Evolutionary conservation across 2,113 vertebrate species (phyloP).

Genomic region (Pao palembangensis): DNA sequence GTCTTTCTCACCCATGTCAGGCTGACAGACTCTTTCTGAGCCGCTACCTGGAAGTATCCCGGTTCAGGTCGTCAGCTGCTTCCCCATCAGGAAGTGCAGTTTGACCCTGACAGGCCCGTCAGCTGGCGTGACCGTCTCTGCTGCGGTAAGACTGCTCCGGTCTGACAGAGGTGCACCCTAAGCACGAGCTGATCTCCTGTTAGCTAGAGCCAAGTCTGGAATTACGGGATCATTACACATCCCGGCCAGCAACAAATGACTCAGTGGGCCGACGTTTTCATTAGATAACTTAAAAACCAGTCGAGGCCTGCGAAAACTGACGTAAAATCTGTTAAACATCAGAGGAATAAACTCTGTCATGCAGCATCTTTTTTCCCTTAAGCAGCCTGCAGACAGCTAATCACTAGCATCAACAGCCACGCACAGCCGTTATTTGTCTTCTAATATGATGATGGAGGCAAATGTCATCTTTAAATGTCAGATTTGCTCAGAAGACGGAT

Average conservation of each 20-base stretch:
- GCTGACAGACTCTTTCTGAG: constrained; percentile 5
- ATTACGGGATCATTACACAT: constrained; percentile 75
- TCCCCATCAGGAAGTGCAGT: constrained; percentile 28
- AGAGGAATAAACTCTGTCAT: constrained; percentile 11
- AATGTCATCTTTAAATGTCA: constrained; percentile 76
- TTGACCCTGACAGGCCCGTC: constrained; percentile 1
- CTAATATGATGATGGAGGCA: constrained; percentile 60
- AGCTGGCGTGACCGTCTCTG: neutral
- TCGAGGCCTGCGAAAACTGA: constrained; percentile 2
- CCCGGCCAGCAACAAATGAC: constrained; percentile 65
- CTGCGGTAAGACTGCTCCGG: constrained; percentile 63
- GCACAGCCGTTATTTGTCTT: constrained; percentile 60
- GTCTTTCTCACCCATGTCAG: constrained; percentile 26
- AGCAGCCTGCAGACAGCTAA: constrained; percentile 58
- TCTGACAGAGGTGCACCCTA: constrained; percentile 70
- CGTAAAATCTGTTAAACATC: constrained; percentile 10
- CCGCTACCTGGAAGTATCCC: constrained; percentile 23
- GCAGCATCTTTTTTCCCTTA: constrained; percentile 58
- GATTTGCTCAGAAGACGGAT: constrained; percentile 64
- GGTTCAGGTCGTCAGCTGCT: constrained; percentile 38
- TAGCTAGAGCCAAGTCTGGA: constrained; percentile 67
- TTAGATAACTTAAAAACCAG: constrained; percentile 46
- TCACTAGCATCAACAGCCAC: constrained; percentile 59
- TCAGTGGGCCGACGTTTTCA: constrained; percentile 66
- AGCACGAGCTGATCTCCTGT: constrained; percentile 65